Conservation (phyloP, 2,113 vertebrate species). For the Chaetops frenatus region DNA sequence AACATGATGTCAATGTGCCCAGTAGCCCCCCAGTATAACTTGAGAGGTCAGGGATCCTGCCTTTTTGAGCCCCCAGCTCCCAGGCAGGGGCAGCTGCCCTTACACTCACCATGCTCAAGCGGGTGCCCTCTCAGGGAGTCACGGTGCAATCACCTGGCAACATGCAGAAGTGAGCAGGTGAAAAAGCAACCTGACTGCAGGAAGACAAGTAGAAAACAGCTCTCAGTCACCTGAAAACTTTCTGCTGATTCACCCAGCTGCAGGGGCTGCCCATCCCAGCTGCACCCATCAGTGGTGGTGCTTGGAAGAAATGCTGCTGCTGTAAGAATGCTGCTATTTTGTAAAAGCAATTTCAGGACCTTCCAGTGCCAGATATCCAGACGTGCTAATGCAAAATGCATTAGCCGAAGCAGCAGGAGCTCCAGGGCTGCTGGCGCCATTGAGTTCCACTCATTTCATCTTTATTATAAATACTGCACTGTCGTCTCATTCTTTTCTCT, state of each 20-base stretch:
- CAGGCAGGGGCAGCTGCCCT: background rate
- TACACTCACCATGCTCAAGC: background rate
- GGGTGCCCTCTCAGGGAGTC: background rate
- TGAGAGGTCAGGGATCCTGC: background rate
- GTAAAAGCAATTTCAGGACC: conserved; percentile 40
- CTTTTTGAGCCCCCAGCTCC: background rate
- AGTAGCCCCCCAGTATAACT: background rate
- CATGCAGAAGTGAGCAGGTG: background rate
- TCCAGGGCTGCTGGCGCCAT: conserved; percentile 57
- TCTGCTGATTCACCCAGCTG: background rate
- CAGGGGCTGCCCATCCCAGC: background rate
- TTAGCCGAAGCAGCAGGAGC: conserved; percentile 64
- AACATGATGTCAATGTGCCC: background rate
- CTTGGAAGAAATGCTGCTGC: background rate
- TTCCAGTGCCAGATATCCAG: conserved; percentile 54
- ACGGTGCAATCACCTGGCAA: background rate
- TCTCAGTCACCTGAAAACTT: background rate
- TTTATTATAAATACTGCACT: conserved; percentile 66
- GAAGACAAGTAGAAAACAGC: background rate
- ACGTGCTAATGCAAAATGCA: conserved; percentile 66
- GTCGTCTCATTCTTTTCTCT: conserved; percentile 56
- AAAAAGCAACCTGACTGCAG: background rate
- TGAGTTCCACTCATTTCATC: conserved; percentile 64
- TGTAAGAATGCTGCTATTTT: conserved; percentile 24
- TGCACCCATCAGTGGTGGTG: background rate